These are phyloP conservation scores for Podarcis muralis DNA, from an alignment of 2,113 vertebrate genomes.

Conservation along the genomic window DNA sequence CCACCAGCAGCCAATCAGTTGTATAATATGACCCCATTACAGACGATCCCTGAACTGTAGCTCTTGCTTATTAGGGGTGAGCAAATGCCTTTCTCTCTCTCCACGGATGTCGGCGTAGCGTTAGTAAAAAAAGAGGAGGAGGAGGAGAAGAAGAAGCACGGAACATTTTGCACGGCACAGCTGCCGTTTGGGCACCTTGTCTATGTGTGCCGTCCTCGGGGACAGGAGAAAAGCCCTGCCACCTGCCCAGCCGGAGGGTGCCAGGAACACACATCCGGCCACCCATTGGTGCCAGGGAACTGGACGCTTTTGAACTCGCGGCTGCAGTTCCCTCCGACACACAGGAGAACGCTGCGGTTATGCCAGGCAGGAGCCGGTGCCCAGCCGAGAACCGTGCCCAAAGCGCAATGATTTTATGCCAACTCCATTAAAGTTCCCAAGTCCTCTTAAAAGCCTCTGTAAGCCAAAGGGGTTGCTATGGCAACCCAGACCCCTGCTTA, in stretches of 20 bases:
- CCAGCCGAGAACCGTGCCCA: not conserved
- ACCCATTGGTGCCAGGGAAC: not conserved
- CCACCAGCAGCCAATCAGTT: not conserved
- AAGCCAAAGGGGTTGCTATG: not conserved
- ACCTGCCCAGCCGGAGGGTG: not conserved
- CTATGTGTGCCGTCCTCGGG: not conserved
- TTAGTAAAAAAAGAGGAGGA: not conserved
- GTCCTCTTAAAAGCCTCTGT: conserved; percentile 4
- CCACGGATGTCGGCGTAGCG: not conserved
- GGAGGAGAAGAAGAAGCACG: not conserved
- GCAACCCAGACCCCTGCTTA: not conserved
- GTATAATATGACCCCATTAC: not conserved
- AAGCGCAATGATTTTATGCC: not conserved
- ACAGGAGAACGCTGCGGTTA: not conserved
- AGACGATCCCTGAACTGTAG: not conserved
- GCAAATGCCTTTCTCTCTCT: not conserved
- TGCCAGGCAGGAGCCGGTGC: not conserved
- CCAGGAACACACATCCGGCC: not conserved
- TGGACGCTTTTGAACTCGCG: not conserved
- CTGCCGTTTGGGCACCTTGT: not conserved
- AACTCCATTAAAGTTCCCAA: conserved; percentile 11
- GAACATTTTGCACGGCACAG: not conserved
- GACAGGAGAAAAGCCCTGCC: not conserved
- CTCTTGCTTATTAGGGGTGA: not conserved
- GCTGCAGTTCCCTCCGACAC: not conserved